Evolutionary conservation across 2,888 invertebrate genomes (phyloP).

Genomic region (Clivina fossor): DNA sequence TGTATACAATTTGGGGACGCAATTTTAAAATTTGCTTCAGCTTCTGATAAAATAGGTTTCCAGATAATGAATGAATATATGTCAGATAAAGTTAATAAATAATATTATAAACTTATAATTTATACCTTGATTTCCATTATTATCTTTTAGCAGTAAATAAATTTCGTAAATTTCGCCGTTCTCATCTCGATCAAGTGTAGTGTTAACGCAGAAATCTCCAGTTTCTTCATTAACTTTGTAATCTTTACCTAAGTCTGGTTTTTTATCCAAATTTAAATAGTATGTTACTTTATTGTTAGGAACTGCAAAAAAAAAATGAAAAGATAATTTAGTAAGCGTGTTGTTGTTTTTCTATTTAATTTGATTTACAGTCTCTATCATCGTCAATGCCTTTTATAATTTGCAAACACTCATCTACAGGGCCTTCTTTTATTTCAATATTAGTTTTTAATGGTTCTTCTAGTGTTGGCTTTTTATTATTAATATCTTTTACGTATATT

Average conservation of each 20-base stretch:
- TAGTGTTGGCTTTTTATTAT: constrained; percentile 59
- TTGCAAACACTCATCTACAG: constrained; percentile 50
- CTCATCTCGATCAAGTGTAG: constrained; percentile 55
- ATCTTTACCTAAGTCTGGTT: constrained; percentile 53
- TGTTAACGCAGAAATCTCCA: constrained; percentile 55
- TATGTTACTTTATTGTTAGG: constrained; percentile 60
- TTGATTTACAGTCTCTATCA: constrained; percentile 61
- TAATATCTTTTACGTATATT: constrained; percentile 62
- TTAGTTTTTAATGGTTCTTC: constrained; percentile 46
- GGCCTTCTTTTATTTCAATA: constrained; percentile 58
- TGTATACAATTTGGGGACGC: no score
- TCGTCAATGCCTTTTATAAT: constrained; percentile 54
- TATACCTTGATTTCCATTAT: constrained; percentile 54
- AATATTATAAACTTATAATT: not conserved
- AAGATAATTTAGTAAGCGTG: constrained; percentile 1
- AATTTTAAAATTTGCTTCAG: no score
- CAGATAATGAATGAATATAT: no score
- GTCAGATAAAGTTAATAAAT: no score
- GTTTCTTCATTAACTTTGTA: constrained; percentile 57
- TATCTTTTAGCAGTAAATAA: constrained; percentile 58
- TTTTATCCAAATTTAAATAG: constrained; percentile 53
- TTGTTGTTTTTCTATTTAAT: not conserved
- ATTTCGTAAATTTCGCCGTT: constrained; percentile 55
- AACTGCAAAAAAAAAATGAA: constrained; percentile 45
- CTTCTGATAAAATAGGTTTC: no score